A percentile compares a stretch with the other conserved stretches of the same genome.
These are phyloP conservation scores for Ganaspis sp. DNA, from an alignment of 1,140 invertebrate genomes.

Conservation along the genomic window DNA sequence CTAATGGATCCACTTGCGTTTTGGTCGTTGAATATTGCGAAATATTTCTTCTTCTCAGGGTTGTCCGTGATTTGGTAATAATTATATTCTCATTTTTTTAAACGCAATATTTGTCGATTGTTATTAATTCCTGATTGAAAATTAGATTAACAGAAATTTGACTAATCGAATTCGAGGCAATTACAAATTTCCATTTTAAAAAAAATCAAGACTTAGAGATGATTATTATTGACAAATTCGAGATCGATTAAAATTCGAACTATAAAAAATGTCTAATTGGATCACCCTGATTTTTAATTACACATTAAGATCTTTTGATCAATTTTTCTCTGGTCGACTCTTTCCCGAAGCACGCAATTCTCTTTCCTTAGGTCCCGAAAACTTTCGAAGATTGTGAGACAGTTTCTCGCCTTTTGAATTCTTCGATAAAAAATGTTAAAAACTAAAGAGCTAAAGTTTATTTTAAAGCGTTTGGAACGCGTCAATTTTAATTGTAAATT, in stretches of 20 bases:
- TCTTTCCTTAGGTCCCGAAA: conserved; percentile 20
- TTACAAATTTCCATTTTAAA: no score
- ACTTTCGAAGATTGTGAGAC: conserved; percentile 19
- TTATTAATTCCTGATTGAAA: no score
- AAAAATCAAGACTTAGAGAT: no score
- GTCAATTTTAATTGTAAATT: not conserved
- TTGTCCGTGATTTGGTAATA: no score
- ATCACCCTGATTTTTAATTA: no score
- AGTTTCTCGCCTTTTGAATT: conserved; percentile 26
- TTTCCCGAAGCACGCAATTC: conserved; percentile 7
- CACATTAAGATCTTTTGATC: no score
- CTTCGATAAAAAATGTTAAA: not conserved
- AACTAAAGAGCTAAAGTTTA: conserved; percentile 32
- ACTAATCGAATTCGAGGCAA: no score
- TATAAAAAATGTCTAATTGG: not conserved
- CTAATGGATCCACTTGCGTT: not conserved
- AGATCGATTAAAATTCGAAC: no score
- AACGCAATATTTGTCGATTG: no score
- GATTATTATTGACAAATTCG: no score
- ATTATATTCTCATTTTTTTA: no score
- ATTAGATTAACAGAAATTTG: no score
- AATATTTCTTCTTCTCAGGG: not conserved
- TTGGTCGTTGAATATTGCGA: not conserved
- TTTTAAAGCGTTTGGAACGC: not conserved
- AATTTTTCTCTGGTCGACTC: not conserved